A percentile compares a stretch with the other conserved stretches of the same genome.
These are phyloP conservation scores for Tautogolabrus adspersus DNA, from an alignment of 2,113 vertebrate species.

Conservation along the genomic window DNA sequence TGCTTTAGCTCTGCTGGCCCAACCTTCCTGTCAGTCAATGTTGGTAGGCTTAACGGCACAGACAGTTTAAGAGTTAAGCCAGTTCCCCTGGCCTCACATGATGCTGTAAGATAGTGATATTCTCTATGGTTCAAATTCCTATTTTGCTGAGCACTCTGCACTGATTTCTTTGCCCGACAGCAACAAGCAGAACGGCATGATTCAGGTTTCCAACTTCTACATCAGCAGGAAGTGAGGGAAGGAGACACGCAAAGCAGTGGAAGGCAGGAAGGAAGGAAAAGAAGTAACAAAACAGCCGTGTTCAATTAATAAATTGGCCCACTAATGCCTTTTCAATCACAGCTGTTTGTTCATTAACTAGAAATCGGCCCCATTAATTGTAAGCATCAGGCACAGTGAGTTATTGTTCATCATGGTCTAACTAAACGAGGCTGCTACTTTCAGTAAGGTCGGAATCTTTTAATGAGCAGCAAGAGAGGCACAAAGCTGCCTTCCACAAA, in stretches of 20 bases:
- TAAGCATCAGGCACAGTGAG: constrained; percentile 30
- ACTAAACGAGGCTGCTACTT: constrained; percentile 46
- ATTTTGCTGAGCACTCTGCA: constrained; percentile 30
- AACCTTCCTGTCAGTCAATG: constrained; percentile 27
- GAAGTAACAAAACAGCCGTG: constrained; percentile 23
- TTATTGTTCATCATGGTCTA: constrained; percentile 57
- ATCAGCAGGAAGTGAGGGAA: constrained; percentile 46
- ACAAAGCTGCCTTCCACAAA: constrained; percentile 51
- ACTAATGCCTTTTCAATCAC: constrained; percentile 41
- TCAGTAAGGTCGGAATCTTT: constrained; percentile 46
- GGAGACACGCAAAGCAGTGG: constrained; percentile 10
- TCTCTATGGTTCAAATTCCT: constrained; percentile 42
- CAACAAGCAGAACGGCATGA: constrained; percentile 67
- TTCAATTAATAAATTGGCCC: constrained; percentile 55
- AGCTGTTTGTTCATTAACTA: constrained; percentile 50
- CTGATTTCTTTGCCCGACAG: constrained; percentile 60
- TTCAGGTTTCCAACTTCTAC: constrained; percentile 72
- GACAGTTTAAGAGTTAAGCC: constrained; percentile 30
- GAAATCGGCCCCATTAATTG: constrained; percentile 55
- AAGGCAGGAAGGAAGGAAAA: constrained; percentile 39
- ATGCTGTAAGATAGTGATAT: constrained; percentile 44
- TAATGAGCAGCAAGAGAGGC: constrained; percentile 56
- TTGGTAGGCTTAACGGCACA: constrained; percentile 23
- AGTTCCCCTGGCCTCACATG: constrained; percentile 29
- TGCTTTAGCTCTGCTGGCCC: constrained; percentile 21